Evolutionary conservation across 92 coral and sea anemone species (phyloP), one percentile per base, ranked within the genome.

Genomic region (Umimayanthus chanpuru): DNA sequence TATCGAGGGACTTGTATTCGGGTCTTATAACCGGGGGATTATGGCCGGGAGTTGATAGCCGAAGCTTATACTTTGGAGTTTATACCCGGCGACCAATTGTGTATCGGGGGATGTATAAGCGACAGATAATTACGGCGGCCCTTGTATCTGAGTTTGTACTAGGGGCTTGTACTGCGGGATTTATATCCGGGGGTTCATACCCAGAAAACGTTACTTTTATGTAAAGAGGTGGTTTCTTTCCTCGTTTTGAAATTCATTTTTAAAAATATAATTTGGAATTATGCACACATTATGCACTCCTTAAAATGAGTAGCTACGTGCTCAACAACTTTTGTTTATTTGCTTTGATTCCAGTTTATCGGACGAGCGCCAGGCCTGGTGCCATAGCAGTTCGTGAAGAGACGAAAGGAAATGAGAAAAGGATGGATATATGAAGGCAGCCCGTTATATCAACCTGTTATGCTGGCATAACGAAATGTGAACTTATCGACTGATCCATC

Each of bases 391-490:
- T 18, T 25, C 68, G 25, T 61, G 30, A 40, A 76, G 4, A 61
- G 68, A 61, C 68, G 21, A 0, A 76, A 76, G 23, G 25, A 39
- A 76, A 41, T 26, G 76, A 15, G 21, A 72, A 72, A 29, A 10
- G 36, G 76, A 72, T 28, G 76, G 76, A 72, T 6, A 7, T 0
- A 15, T 43, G 49, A 21, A 76, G 26, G 43, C 47, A 76, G 2
- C 15, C 80, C 80, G 55, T 76, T 41, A 76, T 43, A 76, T 76
- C 80, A 76, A 76, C 80, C 36, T 43, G 80, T 76, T 76, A 76
- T 76, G 80, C 80, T 44, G 80, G 80, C 80, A 76, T 76, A 76
- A 76, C 80, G 56, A 47, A 76, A 43, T 76, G 5, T 76, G 30
- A 76, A 76, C 25, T 76, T 1, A 73, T 73, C 6, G 68, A n/a